Base-by-base conservation (phyloP, 2,888 invertebrate species). In the Gerris lacustris region DNA sequence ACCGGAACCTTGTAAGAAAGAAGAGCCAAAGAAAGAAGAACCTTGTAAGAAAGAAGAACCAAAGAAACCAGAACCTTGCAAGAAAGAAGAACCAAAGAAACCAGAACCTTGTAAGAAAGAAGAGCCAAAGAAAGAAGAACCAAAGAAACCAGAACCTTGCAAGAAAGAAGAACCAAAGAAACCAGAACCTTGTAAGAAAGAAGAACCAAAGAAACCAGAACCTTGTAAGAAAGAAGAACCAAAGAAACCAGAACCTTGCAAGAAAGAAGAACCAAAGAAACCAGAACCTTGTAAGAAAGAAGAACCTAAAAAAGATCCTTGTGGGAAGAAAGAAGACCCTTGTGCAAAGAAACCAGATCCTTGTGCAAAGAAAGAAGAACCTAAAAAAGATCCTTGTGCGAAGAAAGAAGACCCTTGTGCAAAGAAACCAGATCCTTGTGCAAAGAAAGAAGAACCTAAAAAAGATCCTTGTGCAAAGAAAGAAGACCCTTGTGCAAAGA, bases 171-270 rank as follows among this genome's bases (percentile, higher is more conserved):
- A 62, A 62, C 62, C 62, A 5, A 68, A 72, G 66, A 66, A 70
- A n/a, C n/a, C n/a, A 47, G 72, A 72, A 31, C 70, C 72, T 31
- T 70, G 72, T 44, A n/a, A 62, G 11, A 70, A 68, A 62, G n/a
- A 62, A n/a, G n/a, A 62, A 4, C 15, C 11, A 1, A 62, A 62
- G 62, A 11, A 11, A 62, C 62, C 62, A 62, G 62, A 31, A 2
- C 31, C 31, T 31, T 31, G 31, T 31, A 62, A 62, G 62, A n/a
- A 62, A 62, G 62, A n/a, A 62, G 62, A 62, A 2, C 62, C 62
- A 1, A 62, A 62, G 11, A n/a, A n/a, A 62, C 11, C 11, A 62
- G 62, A n/a, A 2, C 15, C 11, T 62, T 15, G n/a, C 4, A 62
- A 62, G 62, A 62, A 62, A 62, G 62, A 62, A 11, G n/a, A 62